These are phyloP conservation scores for Tetanocera ferruginea DNA, from an alignment of 2,888 invertebrate genomes.

Conservation along the genomic window DNA sequence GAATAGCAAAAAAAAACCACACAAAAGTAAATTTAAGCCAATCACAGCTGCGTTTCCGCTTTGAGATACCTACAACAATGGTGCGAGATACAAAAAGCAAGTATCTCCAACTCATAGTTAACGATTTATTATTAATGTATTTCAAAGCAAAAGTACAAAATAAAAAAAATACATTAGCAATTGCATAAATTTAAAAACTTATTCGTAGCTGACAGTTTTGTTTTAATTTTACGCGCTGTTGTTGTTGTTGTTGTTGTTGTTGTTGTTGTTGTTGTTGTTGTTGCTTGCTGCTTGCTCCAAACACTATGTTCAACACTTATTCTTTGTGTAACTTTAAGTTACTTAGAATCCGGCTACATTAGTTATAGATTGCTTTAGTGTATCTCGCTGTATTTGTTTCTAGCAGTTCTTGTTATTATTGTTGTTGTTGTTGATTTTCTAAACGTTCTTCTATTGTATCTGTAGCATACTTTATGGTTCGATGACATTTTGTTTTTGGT, in stretches of 20 bases:
- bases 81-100: conserved; percentile 19
- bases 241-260: conserved; percentile 29
- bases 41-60: not conserved
- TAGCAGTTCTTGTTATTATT: not conserved
- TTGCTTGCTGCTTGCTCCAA: conserved; percentile 1
- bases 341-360: conserved; percentile 22
- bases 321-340: conserved; percentile 22
- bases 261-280: conserved; percentile 28
- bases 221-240: conserved; percentile 8
- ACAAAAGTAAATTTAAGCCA: conserved; percentile 32
- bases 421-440: not conserved
- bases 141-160: conserved; percentile 1
- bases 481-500: conserved; percentile 34
- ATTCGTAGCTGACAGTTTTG: conserved; percentile 23
- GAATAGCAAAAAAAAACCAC: not conserved
- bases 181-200: conserved; percentile 19
- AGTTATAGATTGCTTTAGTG: conserved; percentile 18
- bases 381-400: not conserved
- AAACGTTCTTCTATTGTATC: not conserved
- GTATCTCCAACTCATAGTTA: not conserved
- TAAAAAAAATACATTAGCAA: conserved; percentile 25
- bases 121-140: conserved; percentile 11
- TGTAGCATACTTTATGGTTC: conserved; percentile 27
- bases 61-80: conserved; percentile 17
- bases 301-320: conserved; percentile 14